Percentiles rank a stretch among this genome's conserved stretches.
Conservation (phyloP, 2,888 invertebrate genomes). For the Mesoligia furuncula region DNA sequence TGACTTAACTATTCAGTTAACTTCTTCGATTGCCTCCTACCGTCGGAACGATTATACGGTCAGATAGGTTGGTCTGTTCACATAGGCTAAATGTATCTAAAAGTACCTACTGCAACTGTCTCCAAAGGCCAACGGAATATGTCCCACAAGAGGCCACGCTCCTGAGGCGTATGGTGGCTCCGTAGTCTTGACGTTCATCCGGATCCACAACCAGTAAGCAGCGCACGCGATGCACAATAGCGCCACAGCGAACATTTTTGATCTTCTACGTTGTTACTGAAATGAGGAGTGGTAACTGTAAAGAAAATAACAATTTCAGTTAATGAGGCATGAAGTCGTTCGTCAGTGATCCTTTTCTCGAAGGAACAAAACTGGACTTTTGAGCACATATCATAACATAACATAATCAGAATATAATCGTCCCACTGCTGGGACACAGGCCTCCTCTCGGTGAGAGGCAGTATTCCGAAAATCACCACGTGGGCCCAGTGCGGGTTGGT, state of each 20-base stretch:
- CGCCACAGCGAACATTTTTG: constrained; percentile 68
- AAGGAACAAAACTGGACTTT: not conserved
- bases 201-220: constrained; percentile 69
- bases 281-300: not conserved
- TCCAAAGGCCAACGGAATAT: constrained; percentile 75
- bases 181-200: constrained; percentile 60
- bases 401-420: too few relatives aligned
- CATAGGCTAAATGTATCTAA: not conserved
- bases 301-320: not conserved
- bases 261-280: constrained; percentile 38
- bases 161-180: constrained; percentile 77
- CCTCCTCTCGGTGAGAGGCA: not conserved
- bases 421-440: not conserved
- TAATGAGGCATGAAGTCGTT: not conserved
- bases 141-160: constrained; percentile 78
- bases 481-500: too few relatives aligned
- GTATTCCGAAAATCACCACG: not conserved
- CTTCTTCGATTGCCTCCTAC: not conserved
- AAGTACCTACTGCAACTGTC: constrained; percentile 78
- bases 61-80: not conserved
- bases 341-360: not conserved
- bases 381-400: too few relatives aligned
- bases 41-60: not conserved
- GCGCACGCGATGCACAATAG: constrained; percentile 67
- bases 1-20: too few relatives aligned